Base-by-base conservation (phyloP, 2,113 vertebrate genomes). In the Planiliza haematocheilus region DNA sequence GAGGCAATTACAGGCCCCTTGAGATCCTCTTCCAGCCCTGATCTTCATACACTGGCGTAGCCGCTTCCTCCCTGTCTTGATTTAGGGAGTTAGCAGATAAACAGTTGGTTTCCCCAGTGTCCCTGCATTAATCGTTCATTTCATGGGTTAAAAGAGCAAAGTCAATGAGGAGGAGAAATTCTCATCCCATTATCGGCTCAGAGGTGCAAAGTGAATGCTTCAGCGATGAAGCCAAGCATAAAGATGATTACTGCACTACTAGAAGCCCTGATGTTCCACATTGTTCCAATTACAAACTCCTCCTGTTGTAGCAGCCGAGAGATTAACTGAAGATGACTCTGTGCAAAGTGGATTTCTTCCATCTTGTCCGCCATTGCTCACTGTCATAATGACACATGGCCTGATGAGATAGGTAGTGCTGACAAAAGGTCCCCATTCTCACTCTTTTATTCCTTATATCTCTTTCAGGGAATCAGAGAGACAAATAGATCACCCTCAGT, bases 361-460 rank as follows among this genome's bases (percentile, higher is more conserved):
- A 39, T 60, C 17, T 48, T 55, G 82, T 84, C 78, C 48, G 64
- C 81, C 88, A 90, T 91, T 80, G 60, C 84, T 92, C 87, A 86
- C 86, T 91, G 91, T 93, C 89, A 91, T 88, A 82, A 91, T 94
- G 93, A 94, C 93, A 66, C 79, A 94, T 90, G 78, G 73, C 70
- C 90, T 82, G 87, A 93, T 89, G 83, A 82, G 86, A 88, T 84
- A 62, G 82, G 88, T 90, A 74, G 66, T 86, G 88, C 91, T 93
- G 92, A 95, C 92, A 93, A 93, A 93, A 90, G 90, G 66, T 77
- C 56, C 80, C 86, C 63, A 49, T 72, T 62, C 71, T 76, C 52
- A 45, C 57, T 70, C 87, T 82, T 92, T 91, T 90, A 91, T 92
- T 92, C 86, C 62, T 82, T 84, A 79, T 91, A 91, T 95, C 92